Evolutionary conservation across 2,797 vertebrate genomes (phyloP), one percentile per base, ranked within the genome.

Genomic region (Pangasius larnaudii): DNA sequence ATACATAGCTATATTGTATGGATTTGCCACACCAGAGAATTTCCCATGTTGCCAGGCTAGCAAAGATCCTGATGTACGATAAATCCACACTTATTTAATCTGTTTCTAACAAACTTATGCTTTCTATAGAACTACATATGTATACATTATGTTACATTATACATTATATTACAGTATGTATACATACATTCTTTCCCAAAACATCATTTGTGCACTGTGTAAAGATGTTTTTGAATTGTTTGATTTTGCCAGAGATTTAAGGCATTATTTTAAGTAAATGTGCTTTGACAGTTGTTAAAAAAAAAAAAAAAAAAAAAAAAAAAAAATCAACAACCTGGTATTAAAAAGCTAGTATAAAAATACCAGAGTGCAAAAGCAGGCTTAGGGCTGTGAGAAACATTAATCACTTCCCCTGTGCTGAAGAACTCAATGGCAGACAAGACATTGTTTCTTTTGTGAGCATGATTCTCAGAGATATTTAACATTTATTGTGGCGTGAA

Each of bases 401-500:
- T 8, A 53, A 13, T 36, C 18, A 36, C 11, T 27, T 61, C 22
- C 16, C 3, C 18, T 11, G 6, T 39, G 53, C 49, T 77, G 67
- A 77, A 61, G 18, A 81, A 67, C 77, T 5, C 10, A n/a, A 1
- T 77, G 13, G 30, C 42, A 42, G 18, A 85, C 79, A 74, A 9
- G 53, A 11, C 19, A 46, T 33, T 74, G 65, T 36, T 71, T 77
- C 81, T 71, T 69, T 27, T 69, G 72, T 87, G 58, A 85, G 69
- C 81, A 24, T n/a, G 1, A 27, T n/a, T 89, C 27, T 56, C 33
- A 10, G 6, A 67, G 74, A 87, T 84, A 85, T 85, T 63, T 53
- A 16, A 81, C 51, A 87, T 84, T 36, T 74, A 46, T 86, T 63
- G 69, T 24, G 30, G 78, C 18, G 24, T 10, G 61, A 75, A 84